A percentile compares a stretch with the other conserved stretches of the same genome.
These are phyloP conservation scores for Pseudois nayaur DNA, from an alignment of 2,113 vertebrate species.

Conservation along the genomic window DNA sequence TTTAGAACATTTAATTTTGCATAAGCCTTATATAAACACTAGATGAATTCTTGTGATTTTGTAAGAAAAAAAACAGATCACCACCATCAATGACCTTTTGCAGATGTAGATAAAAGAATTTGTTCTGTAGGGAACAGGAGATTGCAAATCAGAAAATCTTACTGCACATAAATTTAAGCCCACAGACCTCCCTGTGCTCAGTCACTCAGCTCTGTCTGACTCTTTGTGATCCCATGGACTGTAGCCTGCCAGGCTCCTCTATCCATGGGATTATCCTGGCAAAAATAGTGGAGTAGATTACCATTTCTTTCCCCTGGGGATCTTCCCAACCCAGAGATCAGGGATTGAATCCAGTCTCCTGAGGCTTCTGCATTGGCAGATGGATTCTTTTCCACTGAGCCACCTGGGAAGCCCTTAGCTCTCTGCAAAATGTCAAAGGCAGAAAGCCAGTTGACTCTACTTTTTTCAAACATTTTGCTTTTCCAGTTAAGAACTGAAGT, in stretches of 20 bases:
- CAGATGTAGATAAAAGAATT: background rate
- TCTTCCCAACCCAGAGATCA: background rate
- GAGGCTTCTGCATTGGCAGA: background rate
- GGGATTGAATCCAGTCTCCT: background rate
- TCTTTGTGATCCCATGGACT: background rate
- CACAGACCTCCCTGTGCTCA: background rate
- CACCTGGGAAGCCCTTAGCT: background rate
- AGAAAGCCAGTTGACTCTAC: background rate
- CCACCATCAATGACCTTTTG: background rate
- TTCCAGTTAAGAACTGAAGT: background rate
- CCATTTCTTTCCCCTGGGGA: background rate
- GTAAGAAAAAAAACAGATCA: background rate
- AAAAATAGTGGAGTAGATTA: background rate
- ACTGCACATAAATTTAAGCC: background rate
- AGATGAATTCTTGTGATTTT: constrained; percentile 6
- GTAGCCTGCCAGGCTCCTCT: background rate
- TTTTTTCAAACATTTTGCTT: background rate
- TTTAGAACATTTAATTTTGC: background rate
- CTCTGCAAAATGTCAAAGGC: background rate
- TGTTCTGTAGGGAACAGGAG: background rate
- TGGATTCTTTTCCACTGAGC: background rate
- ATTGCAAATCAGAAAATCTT: background rate
- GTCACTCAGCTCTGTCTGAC: background rate
- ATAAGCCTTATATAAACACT: background rate
- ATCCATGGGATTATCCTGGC: background rate